Base-by-base conservation (phyloP, 1,140 invertebrate genomes). In the Epicauta chinensis region DNA sequence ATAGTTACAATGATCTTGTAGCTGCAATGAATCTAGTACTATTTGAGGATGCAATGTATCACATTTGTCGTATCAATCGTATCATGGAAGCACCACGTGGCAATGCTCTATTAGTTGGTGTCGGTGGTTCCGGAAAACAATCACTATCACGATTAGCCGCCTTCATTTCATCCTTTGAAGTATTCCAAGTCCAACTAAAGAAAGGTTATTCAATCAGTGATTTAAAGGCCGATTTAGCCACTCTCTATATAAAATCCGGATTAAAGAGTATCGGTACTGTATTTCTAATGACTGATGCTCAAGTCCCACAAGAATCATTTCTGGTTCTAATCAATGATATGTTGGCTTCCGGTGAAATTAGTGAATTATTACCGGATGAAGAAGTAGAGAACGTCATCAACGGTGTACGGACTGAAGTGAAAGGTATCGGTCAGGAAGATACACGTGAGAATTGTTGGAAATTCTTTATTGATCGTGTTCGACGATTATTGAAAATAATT, bases 61-160 rank as follows among this genome's bases (percentile, higher is more conserved):
- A 96, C 66, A 82, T 96, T 16, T 93, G 88, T 71, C 78, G 89
- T 58, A 97, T 98, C 48, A 96, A 91, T 73, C 80, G 94, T 50
- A 96, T 98, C 53, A 72, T 97, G 51, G 92, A 97, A 72, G 81
- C 84, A 14, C 91, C 93, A 1, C 75, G 92, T 58, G 93, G 93
- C 15, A 95, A 97, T 68, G 93, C 91, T 0, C 70, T 98, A 14
- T 69, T 97, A 2, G 87, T 97, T 32, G 93, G 94, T 32, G 93
- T 97, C 2, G 93, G 94, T 40, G 94, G 94, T 12, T 93, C 87
- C 59, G 94, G 94, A 49, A 97, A 97, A 68, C 93, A 97, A 71
- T 93, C 89, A 17, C 73, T 96, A 7, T 88, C 93, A 0, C 72
- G 91, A 40, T 72, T 97, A 3, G 84, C 93, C 0, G 84, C 92